Evolutionary conservation across 2,113 vertebrate genomes (phyloP), one percentile per base, ranked within the genome.

Genomic region (Bujurquina vittata): DNA sequence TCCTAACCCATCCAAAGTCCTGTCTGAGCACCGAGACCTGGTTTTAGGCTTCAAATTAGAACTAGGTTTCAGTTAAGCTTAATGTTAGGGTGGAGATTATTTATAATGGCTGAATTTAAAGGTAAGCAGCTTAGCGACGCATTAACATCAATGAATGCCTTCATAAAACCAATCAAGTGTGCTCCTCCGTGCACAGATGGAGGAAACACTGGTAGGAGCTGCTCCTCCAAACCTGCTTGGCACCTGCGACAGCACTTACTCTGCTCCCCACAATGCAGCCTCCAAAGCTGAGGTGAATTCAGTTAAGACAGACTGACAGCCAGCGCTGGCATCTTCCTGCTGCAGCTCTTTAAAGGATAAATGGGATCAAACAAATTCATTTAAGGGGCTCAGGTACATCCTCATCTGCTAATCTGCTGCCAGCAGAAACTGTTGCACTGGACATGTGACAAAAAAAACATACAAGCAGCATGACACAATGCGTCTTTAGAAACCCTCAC

Each of bases 1-100:
- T 43, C 43, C 26, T 67, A 26, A 26, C 43, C 14, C 37, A 23
- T 43, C n/a, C 62, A 65, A 43, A 65, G 62, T 65, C 22, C 62
- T 43, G 62, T 0, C 5, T 65, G n/a, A 46, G n/a, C 23, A 26
- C 26, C 43, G 46, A 46, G 0, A 46, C 22, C 8, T 46, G 37
- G 40, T 26, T 67, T 67, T 40, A 67, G 40, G 63, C 9, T 69
- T 67, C 1, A 5, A 67, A 7, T 17, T 22, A 43, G 8, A 67
- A 23, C 43, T 65, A 46, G 22, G 26, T 69, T 69, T 69, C 40
- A 29, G 40, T 10, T 55, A 55, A n/a, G 52, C 18, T 69, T 49
- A 49, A 43, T 49, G 63, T 49, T 29, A 29, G 46, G 0, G 15
- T 49, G 23, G 40, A 15, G 46, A 26, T 11, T 7, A 49, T 5